Conservation (phyloP, 1,140 invertebrate species). For the Proales similis region DNA sequence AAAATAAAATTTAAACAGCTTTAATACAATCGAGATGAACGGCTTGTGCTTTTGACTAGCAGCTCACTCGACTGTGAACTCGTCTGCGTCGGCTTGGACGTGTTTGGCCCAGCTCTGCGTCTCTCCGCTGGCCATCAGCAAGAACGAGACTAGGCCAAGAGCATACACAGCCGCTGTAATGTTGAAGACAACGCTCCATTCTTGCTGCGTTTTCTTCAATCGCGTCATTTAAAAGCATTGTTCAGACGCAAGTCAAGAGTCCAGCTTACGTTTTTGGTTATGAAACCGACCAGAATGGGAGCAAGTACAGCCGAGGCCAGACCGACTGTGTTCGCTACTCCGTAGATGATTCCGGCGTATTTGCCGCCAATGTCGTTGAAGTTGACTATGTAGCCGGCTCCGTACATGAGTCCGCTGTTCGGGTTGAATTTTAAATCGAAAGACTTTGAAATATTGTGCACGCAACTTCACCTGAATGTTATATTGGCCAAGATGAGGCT, state of each 20-base stretch:
- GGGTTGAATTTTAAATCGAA: neutral
- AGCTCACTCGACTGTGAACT: no score
- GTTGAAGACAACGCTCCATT: conserved; percentile 52
- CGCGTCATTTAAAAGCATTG: neutral
- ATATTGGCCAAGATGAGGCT: conserved; percentile 30
- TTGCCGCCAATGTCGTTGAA: conserved; percentile 7
- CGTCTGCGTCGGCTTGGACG: neutral
- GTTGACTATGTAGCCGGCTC: conserved; percentile 22
- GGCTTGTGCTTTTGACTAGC: no score
- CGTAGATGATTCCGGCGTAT: conserved; percentile 36
- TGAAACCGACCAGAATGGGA: conserved; percentile 29
- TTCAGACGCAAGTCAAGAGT: neutral
- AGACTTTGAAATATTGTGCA: neutral
- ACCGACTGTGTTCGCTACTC: conserved; percentile 22
- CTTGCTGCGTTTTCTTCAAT: conserved; percentile 40
- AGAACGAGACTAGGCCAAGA: conserved; percentile 46
- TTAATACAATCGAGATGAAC: no score
- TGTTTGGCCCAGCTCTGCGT: conserved; percentile 43
- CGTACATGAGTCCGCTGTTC: conserved; percentile 19
- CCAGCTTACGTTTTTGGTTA: conserved; percentile 28
- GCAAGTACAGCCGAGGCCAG: neutral
- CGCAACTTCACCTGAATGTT: conserved; percentile 1
- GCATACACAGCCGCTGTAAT: conserved; percentile 47
- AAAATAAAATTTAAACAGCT: no score
- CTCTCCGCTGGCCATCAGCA: conserved; percentile 46